Evolutionary conservation across 2,113 vertebrate species (phyloP), one percentile per base, ranked within the genome.

Genomic region (Castor canadensis): DNA sequence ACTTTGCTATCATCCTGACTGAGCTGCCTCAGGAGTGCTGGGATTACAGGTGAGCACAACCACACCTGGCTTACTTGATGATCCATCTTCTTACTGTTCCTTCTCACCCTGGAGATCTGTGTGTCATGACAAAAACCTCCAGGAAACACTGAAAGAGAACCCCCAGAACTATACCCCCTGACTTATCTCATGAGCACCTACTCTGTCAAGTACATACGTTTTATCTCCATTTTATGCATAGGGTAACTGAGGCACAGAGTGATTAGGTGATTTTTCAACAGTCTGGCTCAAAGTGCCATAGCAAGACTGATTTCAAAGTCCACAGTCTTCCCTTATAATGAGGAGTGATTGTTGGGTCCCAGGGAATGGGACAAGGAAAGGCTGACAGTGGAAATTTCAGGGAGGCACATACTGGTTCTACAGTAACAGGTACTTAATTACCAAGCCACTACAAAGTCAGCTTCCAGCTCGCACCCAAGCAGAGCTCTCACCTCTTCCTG

Each of bases 371-470:
- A 28, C 56, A 26, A 52, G 38, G 28, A 64, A 30, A 7, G 5
- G 0, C 22, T 15, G 24, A 19, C 3, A 16, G 28, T 73, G 19
- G 47, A 11, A 40, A 54, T 13, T 43, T 16, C 17, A n/a, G 32
- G 26, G n/a, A 62, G 12, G 12, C 43, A 45, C 1, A 0, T 0
- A 6, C 10, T 9, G 1, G 6, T 40, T 38, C 56, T 26, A 7
- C 1, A 1, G 1, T 40, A 47, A 9, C 60, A 32, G 45, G 4
- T 7, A 10, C 38, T 73, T 35, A 69, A 58, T 54, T 6, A 2
- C 79, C 8, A 9, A n/a, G 38, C 60, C 0, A 0, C 6, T 3
- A 3, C 47, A 3, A 58, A 43, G 32, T 3, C 58, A 13, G 1
- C 26, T 9, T 72, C 40, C 43, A 56, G 38, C 15, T 30, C 19